A percentile compares a stretch with the other conserved stretches of the same genome.
These are phyloP conservation scores for Tyria jacobaeae DNA, from an alignment of 2,888 invertebrate species.

Conservation along the genomic window DNA sequence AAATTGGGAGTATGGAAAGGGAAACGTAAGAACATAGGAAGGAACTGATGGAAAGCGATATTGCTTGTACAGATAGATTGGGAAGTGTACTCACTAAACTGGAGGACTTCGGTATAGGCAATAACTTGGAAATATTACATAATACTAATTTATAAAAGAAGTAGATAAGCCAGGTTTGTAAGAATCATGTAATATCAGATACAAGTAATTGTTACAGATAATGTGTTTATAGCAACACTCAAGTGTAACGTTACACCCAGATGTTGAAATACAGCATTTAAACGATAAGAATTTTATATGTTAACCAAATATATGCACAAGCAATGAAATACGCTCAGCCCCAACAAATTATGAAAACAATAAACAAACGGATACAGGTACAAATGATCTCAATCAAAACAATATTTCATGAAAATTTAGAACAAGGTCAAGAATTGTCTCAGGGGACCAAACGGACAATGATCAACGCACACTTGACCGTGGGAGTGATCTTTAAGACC, in stretches of 20 bases:
- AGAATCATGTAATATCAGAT: background rate
- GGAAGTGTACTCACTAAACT: too few species aligned
- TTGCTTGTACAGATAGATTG: too few species aligned
- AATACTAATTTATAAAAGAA: background rate
- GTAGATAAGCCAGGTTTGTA: background rate
- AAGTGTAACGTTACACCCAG: background rate
- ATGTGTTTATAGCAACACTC: background rate
- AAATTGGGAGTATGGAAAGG: too few species aligned
- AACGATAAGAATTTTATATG: slow-evolving; percentile 2
- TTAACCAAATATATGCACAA: background rate
- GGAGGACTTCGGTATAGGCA: too few species aligned
- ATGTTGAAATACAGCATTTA: background rate
- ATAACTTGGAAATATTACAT: background rate
- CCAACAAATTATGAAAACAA: slow-evolving; percentile 7
- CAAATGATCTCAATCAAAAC: slow-evolving; percentile 35
- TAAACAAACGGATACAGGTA: slow-evolving; percentile 19
- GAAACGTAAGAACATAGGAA: too few species aligned
- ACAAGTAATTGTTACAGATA: background rate
- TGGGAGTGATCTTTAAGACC: slow-evolving; percentile 78
- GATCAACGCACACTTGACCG: slow-evolving; percentile 70
- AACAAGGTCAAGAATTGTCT: slow-evolving; percentile 83
- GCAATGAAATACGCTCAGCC: background rate
- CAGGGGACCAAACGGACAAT: slow-evolving; percentile 76
- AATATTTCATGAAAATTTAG: slow-evolving; percentile 67
- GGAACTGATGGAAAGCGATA: too few species aligned